Conservation (phyloP, 2,888 invertebrate species). For the Sipha maydis region DNA sequence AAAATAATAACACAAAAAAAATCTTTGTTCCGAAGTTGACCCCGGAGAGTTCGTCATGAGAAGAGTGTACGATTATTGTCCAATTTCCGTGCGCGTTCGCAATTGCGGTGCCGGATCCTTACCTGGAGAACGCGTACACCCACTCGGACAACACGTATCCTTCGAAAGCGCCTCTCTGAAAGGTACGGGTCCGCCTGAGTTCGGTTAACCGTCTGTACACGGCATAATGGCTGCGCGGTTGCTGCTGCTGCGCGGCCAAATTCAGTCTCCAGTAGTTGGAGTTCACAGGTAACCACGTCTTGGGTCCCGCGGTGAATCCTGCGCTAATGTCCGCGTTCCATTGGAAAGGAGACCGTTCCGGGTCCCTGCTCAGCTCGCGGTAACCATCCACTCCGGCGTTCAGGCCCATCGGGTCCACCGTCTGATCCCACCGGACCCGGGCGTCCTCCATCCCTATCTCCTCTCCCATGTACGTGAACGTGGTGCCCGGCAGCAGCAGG, state of each 20-base stretch:
- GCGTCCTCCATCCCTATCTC: slow-evolving; percentile 79
- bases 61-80: no score
- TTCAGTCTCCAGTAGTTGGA: slow-evolving; percentile 74
- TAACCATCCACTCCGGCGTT: slow-evolving; percentile 73
- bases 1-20: no score
- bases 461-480: slow-evolving; percentile 88
- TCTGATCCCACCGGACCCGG: slow-evolving; percentile 70
- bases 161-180: slow-evolving; percentile 66
- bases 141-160: slow-evolving; percentile 65
- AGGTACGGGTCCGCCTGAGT: slow-evolving; percentile 68
- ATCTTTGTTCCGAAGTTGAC: no score
- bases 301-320: slow-evolving; percentile 71
- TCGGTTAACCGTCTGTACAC: slow-evolving; percentile 63
- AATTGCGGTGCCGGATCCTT: not conserved
- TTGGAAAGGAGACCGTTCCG: slow-evolving; percentile 83
- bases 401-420: slow-evolving; percentile 72
- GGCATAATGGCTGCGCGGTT: slow-evolving; percentile 63
- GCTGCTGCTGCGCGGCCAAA: slow-evolving; percentile 63
- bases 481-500: slow-evolving; percentile 82
- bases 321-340: slow-evolving; percentile 76
- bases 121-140: slow-evolving; percentile 69
- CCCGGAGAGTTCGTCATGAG: no score
- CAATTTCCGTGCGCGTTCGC: no score
- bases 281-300: slow-evolving; percentile 77
- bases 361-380: slow-evolving; percentile 74